These are phyloP conservation scores for Falco peregrinus DNA, from an alignment of 2,797 vertebrate species.

Conservation along the genomic window DNA sequence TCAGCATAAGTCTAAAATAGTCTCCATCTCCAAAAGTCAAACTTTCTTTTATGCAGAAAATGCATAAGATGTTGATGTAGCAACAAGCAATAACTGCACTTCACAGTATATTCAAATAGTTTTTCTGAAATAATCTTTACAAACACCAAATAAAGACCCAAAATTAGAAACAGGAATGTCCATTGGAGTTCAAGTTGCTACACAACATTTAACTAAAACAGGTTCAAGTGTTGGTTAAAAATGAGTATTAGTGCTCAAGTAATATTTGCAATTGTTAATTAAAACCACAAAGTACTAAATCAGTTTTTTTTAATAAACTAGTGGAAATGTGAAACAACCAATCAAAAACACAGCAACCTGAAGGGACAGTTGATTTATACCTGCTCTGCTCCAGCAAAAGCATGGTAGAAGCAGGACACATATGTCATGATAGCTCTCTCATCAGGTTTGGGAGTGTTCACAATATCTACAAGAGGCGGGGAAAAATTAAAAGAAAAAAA, in stretches of 20 bases:
- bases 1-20: neutral
- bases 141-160: neutral
- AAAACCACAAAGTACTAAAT: neutral
- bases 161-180: neutral
- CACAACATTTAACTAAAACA: neutral
- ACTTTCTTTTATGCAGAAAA: neutral
- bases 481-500: slow-evolving; percentile 58
- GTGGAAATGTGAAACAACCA: slow-evolving; percentile 25
- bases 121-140: neutral
- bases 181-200: neutral
- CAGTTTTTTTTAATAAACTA: neutral
- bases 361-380: slow-evolving; percentile 74
- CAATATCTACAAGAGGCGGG: slow-evolving; percentile 86
- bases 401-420: slow-evolving; percentile 98
- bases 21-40: neutral
- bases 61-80: neutral
- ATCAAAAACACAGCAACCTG: slow-evolving; percentile 31
- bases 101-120: neutral
- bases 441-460: slow-evolving; percentile 97
- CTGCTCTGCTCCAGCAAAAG: slow-evolving; percentile 99
- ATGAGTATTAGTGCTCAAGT: slow-evolving; percentile 1
- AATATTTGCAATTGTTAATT: slow-evolving; percentile 37
- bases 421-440: slow-evolving; percentile 99
- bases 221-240: slow-evolving; percentile 5
- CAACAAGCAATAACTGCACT: neutral